Base-by-base conservation (phyloP, 1,140 invertebrate species). In the Odontomachus brunneus region DNA sequence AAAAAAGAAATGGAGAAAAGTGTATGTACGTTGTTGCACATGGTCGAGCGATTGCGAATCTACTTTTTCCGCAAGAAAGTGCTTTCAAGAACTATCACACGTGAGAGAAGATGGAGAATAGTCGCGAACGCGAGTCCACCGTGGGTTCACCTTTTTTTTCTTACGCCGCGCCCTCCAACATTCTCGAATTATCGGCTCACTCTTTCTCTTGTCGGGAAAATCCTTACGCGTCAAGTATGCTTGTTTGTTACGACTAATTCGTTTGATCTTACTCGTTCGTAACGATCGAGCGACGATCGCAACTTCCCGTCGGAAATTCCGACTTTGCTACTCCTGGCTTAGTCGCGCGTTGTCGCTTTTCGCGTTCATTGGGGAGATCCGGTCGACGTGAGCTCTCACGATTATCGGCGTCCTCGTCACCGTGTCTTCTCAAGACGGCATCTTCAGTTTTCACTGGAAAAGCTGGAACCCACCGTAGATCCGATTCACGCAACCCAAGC, bases 21-120 rank as follows among this genome's bases (percentile, higher is more conserved):
- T 49, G 44, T 72, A 60, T 51, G 44, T 57, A 33, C 14, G 15
- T 33, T 48, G 9, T 19, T 83, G 60, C 17, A n/a, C 14, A 57
- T 59, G 24, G 11, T 66, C 48, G 48, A 71, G n/a, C 19, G 55
- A 48, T 71, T 53, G 59, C 60, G 38, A 51, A 53, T 60, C 55
- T 67, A 80, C 66, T 84, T 74, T 9, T 55, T 48, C 12, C 17
- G 67, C 59, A 62, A 49, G 80, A 76, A 38, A 81, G 84, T 88
- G 84, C 74, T 65, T 69, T 76, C 55, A 81, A 81, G 63, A 86
- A 24, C 83, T 86, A 88, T 89, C 84, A 86, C 87, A 89, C 82
- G 72, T 81, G 80, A 88, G 67, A 83, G 48, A 81, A 82, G 59
- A 83, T 38, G 84, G 67, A 63, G 66, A 78, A 76, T 62, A 76